phyloP scores from a whole-genome alignment of 2,113 vertebrate genomes.

The Gymnocephalus cernua region DNA sequence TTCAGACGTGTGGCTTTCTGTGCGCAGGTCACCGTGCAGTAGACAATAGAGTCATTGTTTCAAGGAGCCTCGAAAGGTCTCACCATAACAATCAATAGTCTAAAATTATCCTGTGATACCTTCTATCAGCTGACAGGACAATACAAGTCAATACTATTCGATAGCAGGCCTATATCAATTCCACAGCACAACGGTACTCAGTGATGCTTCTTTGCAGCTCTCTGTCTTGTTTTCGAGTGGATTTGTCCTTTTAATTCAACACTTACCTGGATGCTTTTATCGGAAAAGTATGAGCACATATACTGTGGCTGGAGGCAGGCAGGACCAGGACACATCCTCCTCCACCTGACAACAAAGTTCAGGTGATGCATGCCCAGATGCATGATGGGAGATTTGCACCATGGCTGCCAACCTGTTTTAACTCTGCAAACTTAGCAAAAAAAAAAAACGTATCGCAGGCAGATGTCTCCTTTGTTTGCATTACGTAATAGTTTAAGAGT shows the following conservation, averaged over 20 bases:
- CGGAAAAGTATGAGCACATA: background rate
- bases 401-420: background rate
- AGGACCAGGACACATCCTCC: background rate
- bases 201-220: background rate
- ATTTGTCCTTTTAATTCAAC: background rate
- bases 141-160: background rate
- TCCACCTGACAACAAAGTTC: background rate
- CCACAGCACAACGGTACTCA: background rate
- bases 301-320: background rate
- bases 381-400: conserved; percentile 44
- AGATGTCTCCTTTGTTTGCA: conserved; percentile 31
- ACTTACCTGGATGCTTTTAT: background rate
- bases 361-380: conserved; percentile 22
- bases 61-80: background rate
- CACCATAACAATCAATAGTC: background rate
- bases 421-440: conserved; percentile 36
- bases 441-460: background rate
- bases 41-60: background rate
- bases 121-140: background rate
- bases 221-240: background rate
- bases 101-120: background rate
- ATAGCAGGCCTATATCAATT: background rate
- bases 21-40: background rate
- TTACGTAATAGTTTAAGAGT: conserved; percentile 19
- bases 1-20: background rate